Conservation (phyloP, 2,797 vertebrate species). For the Taeniopygia guttata region DNA sequence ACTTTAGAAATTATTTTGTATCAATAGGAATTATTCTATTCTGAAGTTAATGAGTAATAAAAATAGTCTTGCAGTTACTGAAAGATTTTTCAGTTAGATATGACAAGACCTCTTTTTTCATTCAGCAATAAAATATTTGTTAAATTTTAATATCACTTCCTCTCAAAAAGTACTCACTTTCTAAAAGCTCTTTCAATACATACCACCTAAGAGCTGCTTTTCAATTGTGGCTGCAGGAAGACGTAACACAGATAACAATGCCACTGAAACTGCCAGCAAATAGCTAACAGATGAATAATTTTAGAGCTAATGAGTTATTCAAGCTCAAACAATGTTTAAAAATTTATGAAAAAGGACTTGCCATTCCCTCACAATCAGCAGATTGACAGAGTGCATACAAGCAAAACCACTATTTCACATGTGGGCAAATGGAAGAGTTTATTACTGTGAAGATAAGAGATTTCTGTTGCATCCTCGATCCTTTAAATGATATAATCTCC, state of each 20-base stretch:
- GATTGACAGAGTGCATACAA: neutral
- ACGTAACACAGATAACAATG: neutral
- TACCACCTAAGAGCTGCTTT: neutral
- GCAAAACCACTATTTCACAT: neutral
- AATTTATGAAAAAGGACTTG: conserved; percentile 7
- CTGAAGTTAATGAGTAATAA: neutral
- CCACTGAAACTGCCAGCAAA: conserved; percentile 12
- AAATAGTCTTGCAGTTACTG: neutral
- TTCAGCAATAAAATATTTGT: neutral
- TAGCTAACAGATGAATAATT: conserved; percentile 45
- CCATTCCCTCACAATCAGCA: neutral
- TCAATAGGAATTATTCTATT: neutral
- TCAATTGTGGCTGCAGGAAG: neutral
- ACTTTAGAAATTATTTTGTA: neutral
- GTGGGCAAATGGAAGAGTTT: neutral
- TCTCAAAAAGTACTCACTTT: neutral
- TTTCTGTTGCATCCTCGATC: neutral
- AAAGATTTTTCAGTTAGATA: neutral
- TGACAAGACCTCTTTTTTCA: neutral
- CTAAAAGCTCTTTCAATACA: neutral
- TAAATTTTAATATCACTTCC: neutral
- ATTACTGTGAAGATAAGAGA: neutral
- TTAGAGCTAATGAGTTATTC: conserved; percentile 38
- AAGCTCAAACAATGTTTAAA: conserved; percentile 13
- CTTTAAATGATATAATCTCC: neutral